Evolutionary conservation across 2,888 invertebrate genomes (phyloP), one percentile per base, ranked within the genome.

Genomic region (Augiades crinisus): DNA sequence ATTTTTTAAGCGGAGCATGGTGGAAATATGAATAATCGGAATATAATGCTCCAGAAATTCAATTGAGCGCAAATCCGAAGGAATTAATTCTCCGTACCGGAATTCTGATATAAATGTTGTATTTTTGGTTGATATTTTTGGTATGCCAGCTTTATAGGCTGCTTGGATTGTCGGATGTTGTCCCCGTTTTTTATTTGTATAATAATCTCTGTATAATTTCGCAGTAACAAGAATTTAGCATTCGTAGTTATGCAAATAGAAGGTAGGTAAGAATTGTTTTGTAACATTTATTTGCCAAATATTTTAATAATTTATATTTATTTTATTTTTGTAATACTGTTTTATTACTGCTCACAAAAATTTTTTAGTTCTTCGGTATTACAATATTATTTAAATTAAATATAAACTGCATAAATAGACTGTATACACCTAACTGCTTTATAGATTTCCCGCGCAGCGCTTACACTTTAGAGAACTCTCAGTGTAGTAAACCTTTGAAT

Each of bases 121-220:
- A 24, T 46, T 50, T 50, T 36, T 27, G 24, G 22, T 31, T 43
- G 41, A 36, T 50, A 50, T 50, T 50, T n/a, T 43, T 43, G 24
- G 34, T 43, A 33, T 24, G 14, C 31, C 22, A 7, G 41, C 41
- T 36, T 43, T 36, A 50, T 50, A 36, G 49, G 41, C 34, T 27
- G 36, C 41, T 49, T 24, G 24, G 17, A 33, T 41, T 41, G 47
- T 49, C 33, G 49, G 49, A 49, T 49, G 41, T 41, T 41, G 17
- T 33, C 33, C 17, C 13, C 41, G 40, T 41, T 49, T 41, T 49
- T 41, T 49, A 40, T 49, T 49, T 16, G 31, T 41, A 40, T 41
- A 49, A 49, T 33, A 22, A 40, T 49, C 33, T 49, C 34, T 6
- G 49, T 49, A 49, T 49, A 41, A 40, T 49, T 49, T 27, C 33